Conservation (phyloP, 2,888 invertebrate genomes). For the Diplolepis rosae region DNA sequence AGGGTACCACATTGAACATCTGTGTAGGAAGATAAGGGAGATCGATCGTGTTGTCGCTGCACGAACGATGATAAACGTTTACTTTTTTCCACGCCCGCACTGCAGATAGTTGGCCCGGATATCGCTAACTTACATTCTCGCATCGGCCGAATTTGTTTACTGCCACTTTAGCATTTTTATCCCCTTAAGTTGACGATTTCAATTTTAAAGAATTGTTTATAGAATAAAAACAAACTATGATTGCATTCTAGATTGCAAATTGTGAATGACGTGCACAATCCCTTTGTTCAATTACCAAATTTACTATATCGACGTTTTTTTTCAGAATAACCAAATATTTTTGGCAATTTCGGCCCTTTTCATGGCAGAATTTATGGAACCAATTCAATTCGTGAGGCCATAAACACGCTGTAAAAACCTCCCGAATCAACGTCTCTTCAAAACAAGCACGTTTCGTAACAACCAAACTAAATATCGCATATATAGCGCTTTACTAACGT, state of each 20-base stretch:
- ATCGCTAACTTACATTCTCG: conserved; percentile 15
- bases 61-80: conserved; percentile 50
- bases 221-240: background rate
- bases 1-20: conserved; percentile 11
- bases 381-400: background rate
- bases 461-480: background rate
- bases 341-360: background rate
- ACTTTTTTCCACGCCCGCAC: conserved; percentile 50
- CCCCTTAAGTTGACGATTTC: conserved; percentile 34
- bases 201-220: background rate
- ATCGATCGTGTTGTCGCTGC: conserved; percentile 33
- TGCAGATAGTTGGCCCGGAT: conserved; percentile 43
- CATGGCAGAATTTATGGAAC: conserved; percentile 2
- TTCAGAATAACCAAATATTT: background rate
- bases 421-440: conserved; percentile 5
- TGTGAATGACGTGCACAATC: background rate
- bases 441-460: background rate
- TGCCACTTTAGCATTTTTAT: conserved; percentile 9
- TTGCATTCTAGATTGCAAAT: background rate
- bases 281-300: conserved; percentile 6
- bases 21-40: background rate
- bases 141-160: background rate
- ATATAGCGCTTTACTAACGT: background rate
- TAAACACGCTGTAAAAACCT: background rate
- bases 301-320: conserved; percentile 9